phyloP scores from a whole-genome alignment of 2,888 invertebrate genomes.

The Scaptomyza reducta region DNA sequence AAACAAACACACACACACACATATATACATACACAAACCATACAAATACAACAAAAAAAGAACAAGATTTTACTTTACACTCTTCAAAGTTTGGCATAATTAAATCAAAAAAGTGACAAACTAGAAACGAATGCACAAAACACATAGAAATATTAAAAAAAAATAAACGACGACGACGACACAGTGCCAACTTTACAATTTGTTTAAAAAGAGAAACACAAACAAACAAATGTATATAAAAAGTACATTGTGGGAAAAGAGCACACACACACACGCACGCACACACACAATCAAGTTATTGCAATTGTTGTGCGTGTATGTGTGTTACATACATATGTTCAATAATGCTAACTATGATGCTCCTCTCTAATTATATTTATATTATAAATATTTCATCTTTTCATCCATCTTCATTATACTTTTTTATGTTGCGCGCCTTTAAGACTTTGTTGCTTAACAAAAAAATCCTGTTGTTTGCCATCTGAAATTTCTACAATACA shows the following conservation, averaged over 20 bases:
- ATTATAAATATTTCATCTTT: conserved; percentile 41
- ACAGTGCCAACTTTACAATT: conserved; percentile 60
- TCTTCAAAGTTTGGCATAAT: conserved; percentile 40
- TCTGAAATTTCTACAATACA: conserved; percentile 57
- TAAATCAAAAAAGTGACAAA: conserved; percentile 22
- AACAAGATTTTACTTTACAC: conserved; percentile 44
- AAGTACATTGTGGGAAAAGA: conserved; percentile 31
- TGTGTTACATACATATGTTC: conserved; percentile 58
- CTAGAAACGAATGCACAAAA: conserved; percentile 19
- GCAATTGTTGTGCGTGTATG: conserved; percentile 35
- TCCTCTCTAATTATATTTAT: conserved; percentile 27
- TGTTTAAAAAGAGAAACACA: conserved; percentile 39
- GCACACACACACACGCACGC: conserved; percentile 10
- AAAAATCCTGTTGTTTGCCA: conserved; percentile 35
- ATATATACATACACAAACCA: conserved; percentile 30
- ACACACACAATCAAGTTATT: conserved; percentile 32
- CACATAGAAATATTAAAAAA: conserved; percentile 2
- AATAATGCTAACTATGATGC: conserved; percentile 77
- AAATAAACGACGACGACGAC: conserved; percentile 34
- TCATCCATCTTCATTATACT: conserved; percentile 12
- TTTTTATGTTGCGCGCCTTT: conserved; percentile 55
- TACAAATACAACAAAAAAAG: conserved; percentile 32
- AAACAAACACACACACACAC: conserved; percentile 15
- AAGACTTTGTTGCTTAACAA: conserved; percentile 61
- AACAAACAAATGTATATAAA: conserved; percentile 3